Evolutionary conservation across 2,888 invertebrate genomes (phyloP), one percentile per base, ranked within the genome.

Genomic region (Cerastoderma edule): DNA sequence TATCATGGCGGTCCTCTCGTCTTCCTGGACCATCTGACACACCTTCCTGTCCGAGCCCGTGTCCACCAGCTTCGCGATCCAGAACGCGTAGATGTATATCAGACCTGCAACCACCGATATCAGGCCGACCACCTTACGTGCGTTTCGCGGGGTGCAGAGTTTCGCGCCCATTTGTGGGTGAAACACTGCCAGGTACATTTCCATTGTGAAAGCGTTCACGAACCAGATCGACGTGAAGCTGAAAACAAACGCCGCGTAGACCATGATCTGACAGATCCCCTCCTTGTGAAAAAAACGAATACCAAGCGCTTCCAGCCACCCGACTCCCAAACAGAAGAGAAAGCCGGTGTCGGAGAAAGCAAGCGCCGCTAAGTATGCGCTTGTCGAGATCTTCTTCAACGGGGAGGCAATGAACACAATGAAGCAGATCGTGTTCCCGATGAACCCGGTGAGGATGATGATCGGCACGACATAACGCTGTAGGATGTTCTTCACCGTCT

Each of bases 401-500:
- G 83, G 75, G 0, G 88, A 86, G 13, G 78, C 78, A 10, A 85
- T 67, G 67, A 88, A 89, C 0, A 88, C 88, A 10, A 85, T 16
- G 33, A 87, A 86, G 2, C 87, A 86, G 1, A 87, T 73, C 4
- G 81, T 73, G 60, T 89, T 89, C 16, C 87, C 88, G 0, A 87
- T 27, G 22, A 87, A 67, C n/a, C 88, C 88, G 2, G 78, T 83
- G 5, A 84, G 50, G 19, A 89, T 85, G 8, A 89, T 86, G 16
- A 87, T 54, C 0, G 88, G 88, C 19, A 87, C 78, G n/a, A 85
- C 27, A 56, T 88, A 87, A 19, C 70, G 68, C 60, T 79, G 82
- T 35, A 30, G 91, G 87, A 82, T 94, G 93, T 54, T 94, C 92
- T 66, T 93, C 75, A 89, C 73, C 4, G 30, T 50, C n/a, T 68